Conservation (phyloP, 30 jellyfish, hydroid and myxozoan genomes). For the Chrysaora quinquecirrha region DNA sequence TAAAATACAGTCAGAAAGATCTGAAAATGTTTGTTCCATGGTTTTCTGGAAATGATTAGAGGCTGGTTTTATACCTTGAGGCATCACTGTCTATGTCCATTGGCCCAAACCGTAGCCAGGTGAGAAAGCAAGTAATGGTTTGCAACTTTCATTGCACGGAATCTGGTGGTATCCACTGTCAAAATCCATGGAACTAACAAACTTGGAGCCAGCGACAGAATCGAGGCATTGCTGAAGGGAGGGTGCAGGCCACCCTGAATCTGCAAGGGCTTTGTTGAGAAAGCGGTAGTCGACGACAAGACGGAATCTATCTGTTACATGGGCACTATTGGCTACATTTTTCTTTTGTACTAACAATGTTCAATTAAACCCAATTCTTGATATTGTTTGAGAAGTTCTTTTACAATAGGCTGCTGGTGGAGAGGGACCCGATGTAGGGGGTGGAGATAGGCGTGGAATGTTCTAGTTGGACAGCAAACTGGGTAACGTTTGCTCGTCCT, state of each 20-base stretch:
- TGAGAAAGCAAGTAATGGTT: neutral
- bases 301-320: neutral
- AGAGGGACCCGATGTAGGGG: neutral
- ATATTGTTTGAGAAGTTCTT: neutral
- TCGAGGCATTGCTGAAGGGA: neutral
- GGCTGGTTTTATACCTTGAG: too few relatives aligned
- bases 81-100: too few relatives aligned
- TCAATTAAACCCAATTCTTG: too few relatives aligned
- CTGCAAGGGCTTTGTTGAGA: too few relatives aligned
- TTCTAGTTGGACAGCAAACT: neutral
- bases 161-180: too few relatives aligned
- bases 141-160: neutral
- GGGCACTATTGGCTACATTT: too few relatives aligned
- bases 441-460: neutral
- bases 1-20: conserved; percentile 6
- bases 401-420: neutral
- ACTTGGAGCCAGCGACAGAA: conserved; percentile 8
- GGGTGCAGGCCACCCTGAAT: conserved; percentile 2
- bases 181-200: too few relatives aligned
- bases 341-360: too few relatives aligned
- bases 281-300: neutral
- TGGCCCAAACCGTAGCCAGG: too few relatives aligned
- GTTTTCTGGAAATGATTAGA: too few relatives aligned
- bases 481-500: conserved; percentile 8
- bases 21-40: too few relatives aligned